phyloP scores from a whole-genome alignment of 1,140 invertebrate genomes.

The Hestina assimilis region DNA sequence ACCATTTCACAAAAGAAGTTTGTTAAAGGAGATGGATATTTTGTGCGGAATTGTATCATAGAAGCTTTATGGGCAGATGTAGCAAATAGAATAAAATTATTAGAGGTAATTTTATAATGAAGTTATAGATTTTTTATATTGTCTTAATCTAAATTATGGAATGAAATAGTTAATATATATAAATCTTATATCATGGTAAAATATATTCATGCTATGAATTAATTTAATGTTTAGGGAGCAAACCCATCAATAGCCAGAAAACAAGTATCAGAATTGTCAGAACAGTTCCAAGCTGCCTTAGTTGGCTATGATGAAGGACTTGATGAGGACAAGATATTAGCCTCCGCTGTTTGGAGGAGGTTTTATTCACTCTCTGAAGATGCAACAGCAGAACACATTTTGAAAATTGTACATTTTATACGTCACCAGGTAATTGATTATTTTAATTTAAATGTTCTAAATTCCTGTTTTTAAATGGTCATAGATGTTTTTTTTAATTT shows the following conservation, averaged over 20 bases:
- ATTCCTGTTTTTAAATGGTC: too few relatives aligned
- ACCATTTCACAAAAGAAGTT: conserved; percentile 61
- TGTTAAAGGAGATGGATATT: conserved; percentile 81
- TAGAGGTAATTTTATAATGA: conserved; percentile 81
- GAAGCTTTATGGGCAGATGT: conserved; percentile 91
- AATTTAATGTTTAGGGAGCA: conserved; percentile 74
- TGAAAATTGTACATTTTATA: conserved; percentile 84
- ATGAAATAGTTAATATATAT: too few relatives aligned
- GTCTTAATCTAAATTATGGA: too few relatives aligned
- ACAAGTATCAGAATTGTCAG: conserved; percentile 81
- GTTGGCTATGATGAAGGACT: conserved; percentile 93
- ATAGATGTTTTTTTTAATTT: too few relatives aligned
- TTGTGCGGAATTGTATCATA: conserved; percentile 85
- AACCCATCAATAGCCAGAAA: conserved; percentile 79
- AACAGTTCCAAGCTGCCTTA: conserved; percentile 90
- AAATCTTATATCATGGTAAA: too few relatives aligned
- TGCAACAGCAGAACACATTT: conserved; percentile 80
- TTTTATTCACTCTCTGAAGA: conserved; percentile 83
- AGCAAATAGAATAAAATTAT: conserved; percentile 83
- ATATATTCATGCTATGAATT: too few relatives aligned
- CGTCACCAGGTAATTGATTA: conserved; percentile 82
- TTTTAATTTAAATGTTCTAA: too few relatives aligned
- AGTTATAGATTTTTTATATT: too few relatives aligned
- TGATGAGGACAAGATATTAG: conserved; percentile 82
- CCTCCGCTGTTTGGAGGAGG: conserved; percentile 90